Conservation (phyloP, 2,888 invertebrate species). For the Phyto melanocephala region DNA sequence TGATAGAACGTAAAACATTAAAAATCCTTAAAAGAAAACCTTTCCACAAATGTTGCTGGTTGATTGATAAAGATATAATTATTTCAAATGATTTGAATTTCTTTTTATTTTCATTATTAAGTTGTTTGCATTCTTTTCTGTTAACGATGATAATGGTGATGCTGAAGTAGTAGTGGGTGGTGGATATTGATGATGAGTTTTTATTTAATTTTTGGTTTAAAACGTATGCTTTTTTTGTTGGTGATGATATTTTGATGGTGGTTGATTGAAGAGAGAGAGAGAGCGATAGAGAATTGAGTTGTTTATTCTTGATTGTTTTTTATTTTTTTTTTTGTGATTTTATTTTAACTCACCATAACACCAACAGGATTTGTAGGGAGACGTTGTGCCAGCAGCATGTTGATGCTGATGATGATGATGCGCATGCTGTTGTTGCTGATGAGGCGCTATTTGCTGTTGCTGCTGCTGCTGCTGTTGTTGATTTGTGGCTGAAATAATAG, state of each 20-base stretch:
- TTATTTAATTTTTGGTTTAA: conserved; percentile 3
- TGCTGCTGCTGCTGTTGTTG: conserved; percentile 68
- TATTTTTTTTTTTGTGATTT: not conserved
- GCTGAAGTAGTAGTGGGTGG: conserved; percentile 14
- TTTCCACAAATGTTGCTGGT: conserved; percentile 51
- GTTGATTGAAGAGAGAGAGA: conserved; percentile 34
- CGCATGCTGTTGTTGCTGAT: conserved; percentile 66
- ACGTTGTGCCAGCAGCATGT: conserved; percentile 69
- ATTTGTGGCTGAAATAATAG: conserved; percentile 21
- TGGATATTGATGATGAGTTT: conserved; percentile 39
- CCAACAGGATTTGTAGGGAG: conserved; percentile 77
- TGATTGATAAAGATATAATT: not conserved
- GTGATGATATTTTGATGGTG: conserved; percentile 29
- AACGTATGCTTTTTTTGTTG: conserved; percentile 36
- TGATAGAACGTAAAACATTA: conserved; percentile 18
- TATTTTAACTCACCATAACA: conserved; percentile 78
- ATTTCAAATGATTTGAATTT: conserved; percentile 8
- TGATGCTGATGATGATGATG: conserved; percentile 70
- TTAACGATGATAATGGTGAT: conserved; percentile 32
- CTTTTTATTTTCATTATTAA: conserved; percentile 9
- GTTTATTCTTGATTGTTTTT: no score
- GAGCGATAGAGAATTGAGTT: conserved; percentile 27
- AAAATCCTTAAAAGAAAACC: conserved; percentile 29
- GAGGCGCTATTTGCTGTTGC: conserved; percentile 67
- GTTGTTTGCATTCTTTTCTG: not conserved